Percentiles rank a stretch among this genome's conserved stretches.
These are phyloP conservation scores for Scleropages formosus DNA, from an alignment of 2,797 vertebrate species.

Conservation along the genomic window DNA sequence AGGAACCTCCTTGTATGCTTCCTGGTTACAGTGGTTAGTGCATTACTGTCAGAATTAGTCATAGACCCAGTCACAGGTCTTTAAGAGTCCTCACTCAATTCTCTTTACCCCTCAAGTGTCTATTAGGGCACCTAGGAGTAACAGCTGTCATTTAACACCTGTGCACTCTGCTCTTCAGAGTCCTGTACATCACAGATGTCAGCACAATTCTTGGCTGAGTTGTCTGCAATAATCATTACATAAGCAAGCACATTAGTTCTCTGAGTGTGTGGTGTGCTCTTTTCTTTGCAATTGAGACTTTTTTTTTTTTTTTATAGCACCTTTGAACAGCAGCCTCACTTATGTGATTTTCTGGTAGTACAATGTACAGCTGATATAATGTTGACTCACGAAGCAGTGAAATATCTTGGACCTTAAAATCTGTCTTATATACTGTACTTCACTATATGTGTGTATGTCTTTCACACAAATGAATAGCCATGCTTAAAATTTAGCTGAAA, in stretches of 20 bases:
- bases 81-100: not conserved
- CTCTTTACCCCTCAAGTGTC: not conserved
- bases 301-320: not conserved
- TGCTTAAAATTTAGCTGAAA: not conserved
- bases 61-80: not conserved
- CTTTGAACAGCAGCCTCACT: not conserved
- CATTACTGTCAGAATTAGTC: not conserved
- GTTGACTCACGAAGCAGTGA: no score
- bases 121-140: not conserved
- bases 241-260: not conserved
- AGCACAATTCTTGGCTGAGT: not conserved
- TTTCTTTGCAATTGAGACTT: not conserved
- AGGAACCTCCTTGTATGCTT: not conserved
- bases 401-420: no score
- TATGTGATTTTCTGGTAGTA: no score
- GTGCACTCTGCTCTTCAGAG: not conserved
- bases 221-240: not conserved
- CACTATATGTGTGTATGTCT: no score
- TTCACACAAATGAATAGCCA: no score
- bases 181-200: constrained; percentile 13
- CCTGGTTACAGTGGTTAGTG: no score
- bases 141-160: not conserved
- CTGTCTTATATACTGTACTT: no score
- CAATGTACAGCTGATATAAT: no score
- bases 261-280: not conserved